A percentile compares a stretch with the other conserved stretches of the same genome.
phyloP scores from a whole-genome alignment of 2,888 invertebrate genomes.

The Hirudinaria manillensis region DNA sequence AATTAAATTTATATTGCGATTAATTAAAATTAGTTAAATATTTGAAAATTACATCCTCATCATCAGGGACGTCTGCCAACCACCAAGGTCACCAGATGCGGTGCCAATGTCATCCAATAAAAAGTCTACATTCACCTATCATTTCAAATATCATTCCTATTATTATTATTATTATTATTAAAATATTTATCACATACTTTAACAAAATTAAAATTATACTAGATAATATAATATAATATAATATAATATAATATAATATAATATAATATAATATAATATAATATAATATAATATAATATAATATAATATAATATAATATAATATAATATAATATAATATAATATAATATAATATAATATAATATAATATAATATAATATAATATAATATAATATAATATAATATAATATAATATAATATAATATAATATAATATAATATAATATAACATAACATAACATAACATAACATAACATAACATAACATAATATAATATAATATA shows the following conservation, averaged over 20 bases:
- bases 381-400: conserved; percentile 7
- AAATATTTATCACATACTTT: too few species aligned
- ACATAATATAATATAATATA: conserved; percentile 4
- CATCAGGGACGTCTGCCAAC: too few species aligned
- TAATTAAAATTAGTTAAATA: too few species aligned
- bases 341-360: conserved; percentile 7
- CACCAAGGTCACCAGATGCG: too few species aligned
- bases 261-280: conserved; percentile 7
- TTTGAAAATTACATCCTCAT: too few species aligned
- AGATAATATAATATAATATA: conserved; percentile 7
- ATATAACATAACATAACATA: not conserved
- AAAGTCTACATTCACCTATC: too few species aligned
- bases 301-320: conserved; percentile 7
- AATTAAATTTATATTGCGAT: too few species aligned
- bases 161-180: too few species aligned
- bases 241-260: conserved; percentile 7
- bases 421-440: conserved; percentile 7
- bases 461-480: not conserved
- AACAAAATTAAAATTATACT: too few species aligned
- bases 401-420: conserved; percentile 7
- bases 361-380: conserved; percentile 7
- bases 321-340: conserved; percentile 7
- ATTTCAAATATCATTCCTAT: too few species aligned
- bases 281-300: conserved; percentile 7
- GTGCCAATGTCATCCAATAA: too few species aligned